Evolutionary conservation across 1,140 invertebrate genomes (phyloP).

Genomic region (Nebria ingens): DNA sequence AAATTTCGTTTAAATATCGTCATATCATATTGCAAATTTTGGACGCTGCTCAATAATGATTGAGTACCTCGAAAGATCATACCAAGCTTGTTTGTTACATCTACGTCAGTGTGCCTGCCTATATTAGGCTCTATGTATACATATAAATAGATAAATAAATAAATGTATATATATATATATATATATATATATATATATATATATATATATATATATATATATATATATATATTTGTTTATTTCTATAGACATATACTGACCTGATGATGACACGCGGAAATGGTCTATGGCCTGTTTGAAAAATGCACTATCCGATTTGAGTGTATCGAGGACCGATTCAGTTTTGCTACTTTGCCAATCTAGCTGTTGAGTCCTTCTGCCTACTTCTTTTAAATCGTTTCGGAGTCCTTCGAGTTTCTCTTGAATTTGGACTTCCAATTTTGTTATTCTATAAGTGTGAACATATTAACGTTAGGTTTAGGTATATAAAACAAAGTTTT

Average conservation of each 20-base stretch:
- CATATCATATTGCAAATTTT: background rate
- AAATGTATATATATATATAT: too few relatives aligned
- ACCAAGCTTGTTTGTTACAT: background rate
- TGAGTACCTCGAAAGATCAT: background rate
- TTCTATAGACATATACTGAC: too few relatives aligned
- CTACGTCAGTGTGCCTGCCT: background rate
- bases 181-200: too few relatives aligned
- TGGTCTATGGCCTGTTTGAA: constrained; percentile 10
- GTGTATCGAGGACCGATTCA: constrained; percentile 18
- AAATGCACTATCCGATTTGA: constrained; percentile 13
- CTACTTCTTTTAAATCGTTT: constrained; percentile 21
- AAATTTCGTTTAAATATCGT: background rate
- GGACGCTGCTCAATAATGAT: background rate
- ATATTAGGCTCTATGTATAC: too few relatives aligned
- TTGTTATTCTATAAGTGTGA: constrained; percentile 22
- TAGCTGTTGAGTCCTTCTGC: constrained; percentile 23
- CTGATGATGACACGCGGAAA: background rate
- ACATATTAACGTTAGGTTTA: constrained; percentile 12
- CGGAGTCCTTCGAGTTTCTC: constrained; percentile 23
- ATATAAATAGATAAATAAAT: too few relatives aligned
- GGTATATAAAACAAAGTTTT: background rate
- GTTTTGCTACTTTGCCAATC: constrained; percentile 25
- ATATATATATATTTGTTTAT: too few relatives aligned
- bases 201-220: too few relatives aligned
- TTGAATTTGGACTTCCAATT: constrained; percentile 29